Base-by-base conservation (phyloP, 2,113 vertebrate genomes). In the Leucoraja erinaceus region DNA sequence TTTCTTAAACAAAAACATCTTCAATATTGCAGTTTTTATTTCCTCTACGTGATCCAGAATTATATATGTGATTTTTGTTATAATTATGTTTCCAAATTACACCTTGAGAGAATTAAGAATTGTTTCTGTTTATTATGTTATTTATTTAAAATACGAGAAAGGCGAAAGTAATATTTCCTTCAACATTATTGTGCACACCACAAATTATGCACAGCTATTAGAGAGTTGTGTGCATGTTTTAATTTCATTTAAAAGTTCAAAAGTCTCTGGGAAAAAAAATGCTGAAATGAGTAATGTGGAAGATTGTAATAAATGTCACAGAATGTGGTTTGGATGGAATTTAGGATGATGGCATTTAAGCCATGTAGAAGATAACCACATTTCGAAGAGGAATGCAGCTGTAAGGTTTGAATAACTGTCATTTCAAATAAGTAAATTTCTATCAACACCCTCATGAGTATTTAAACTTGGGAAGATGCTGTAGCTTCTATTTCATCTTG, bases 281-380 rank as follows among this genome's bases (percentile, higher is more conserved):
- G 83, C 83, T 86, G 83, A 61, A 86, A 86, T 86, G 28, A 61
- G 16, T 86, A 63, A 86, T 86, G 83, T n/a, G 83, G 31, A 61
- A 63, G 56, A 31, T 31, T 86, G 83, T 86, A 86, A 86, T 86
- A 86, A 86, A 63, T 86, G 83, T 86, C 54, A n/a, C 11, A 61
- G 59, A 28, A 16, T 86, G 54, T 86, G 83, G 83, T 86, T 86
- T 86, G 14, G 11, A 63, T 61, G 56, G 56, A 61, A 86, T 86
- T 28, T 61, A 25, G 12, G 56, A 61, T 86, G 83, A 61, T 63
- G 61, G 56, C 59, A 86, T 28, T n/a, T 86, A 86, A n/a, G 22
- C 56, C 56, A 86, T 86, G 83, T 61, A 63, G 83, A 31, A 16
- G 56, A 86, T 86, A n/a, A 86, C 83, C 61, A 59, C 61, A 86